Base-by-base conservation (phyloP, 2,888 invertebrate genomes). In the Idaea dimidiata region DNA sequence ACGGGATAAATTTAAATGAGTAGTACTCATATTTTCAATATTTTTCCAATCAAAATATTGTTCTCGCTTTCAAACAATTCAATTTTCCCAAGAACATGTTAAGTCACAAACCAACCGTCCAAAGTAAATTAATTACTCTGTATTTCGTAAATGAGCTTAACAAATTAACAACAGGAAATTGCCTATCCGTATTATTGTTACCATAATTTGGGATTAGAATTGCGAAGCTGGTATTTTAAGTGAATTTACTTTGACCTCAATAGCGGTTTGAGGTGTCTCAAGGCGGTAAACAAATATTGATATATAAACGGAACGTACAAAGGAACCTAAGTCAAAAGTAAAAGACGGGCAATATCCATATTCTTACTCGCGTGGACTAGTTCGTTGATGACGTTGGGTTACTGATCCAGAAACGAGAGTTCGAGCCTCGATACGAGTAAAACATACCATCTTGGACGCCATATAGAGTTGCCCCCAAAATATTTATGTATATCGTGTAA, bases 191-290 rank as follows among this genome's bases (percentile, higher is more conserved):
- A 61, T 66, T 74, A 75, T 73, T 76, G 68, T 74, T 74, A 72
- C 66, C 70, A 64, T 67, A 72, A 79, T 70, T 72, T 68, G 66
- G 64, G 71, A 69, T 72, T 72, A 66, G 70, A 70, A 76, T 75
- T 72, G 70, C 63, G 61, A 63, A 67, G 66, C 74, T 70, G 72
- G 72, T 74, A 72, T 78, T 77, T 73, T 65, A 71, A 73, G 74
- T 65, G 66, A 74, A 77, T 76, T 79, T 74, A 68, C 66, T 69
- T 62, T 73, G 69, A 76, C 78, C 81, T 72, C 74, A 76, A 77
- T 76, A 78, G 79, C 72, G 81, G 82, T 72, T 63, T 63, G 66
- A 75, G 74, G 75, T 76, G 75, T 73, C 77, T 71, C 63, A 81
- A 77, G 43, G 43, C 2, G 8, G 7, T 10, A 43, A 10, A 14